A percentile compares a stretch with the other conserved stretches of the same genome.
Evolutionary conservation across 1,140 invertebrate genomes (phyloP).

Genomic region (Adelges cooleyi): DNA sequence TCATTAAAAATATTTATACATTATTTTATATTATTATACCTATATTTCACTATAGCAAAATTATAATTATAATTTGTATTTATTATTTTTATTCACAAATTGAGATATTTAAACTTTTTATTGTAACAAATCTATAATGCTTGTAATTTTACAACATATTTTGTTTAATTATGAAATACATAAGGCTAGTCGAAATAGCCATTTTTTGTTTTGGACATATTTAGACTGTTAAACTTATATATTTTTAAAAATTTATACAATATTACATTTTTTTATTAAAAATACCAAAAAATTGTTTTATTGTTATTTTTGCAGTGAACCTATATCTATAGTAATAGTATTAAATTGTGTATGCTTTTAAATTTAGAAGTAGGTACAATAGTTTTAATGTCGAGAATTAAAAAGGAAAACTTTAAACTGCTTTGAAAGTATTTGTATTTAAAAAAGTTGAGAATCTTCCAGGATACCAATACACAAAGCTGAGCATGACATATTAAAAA

Average conservation of each 20-base stretch:
- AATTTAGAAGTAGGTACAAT: no score
- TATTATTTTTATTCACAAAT: slow-evolving; percentile 20
- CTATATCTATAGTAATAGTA: no score
- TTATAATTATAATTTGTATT: slow-evolving; percentile 15
- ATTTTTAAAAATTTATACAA: slow-evolving; percentile 22
- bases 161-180: background rate
- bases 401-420: no score
- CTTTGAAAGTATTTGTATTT: no score
- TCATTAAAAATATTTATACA: slow-evolving; percentile 17
- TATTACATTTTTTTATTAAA: slow-evolving; percentile 28
- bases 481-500: no score
- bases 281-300: slow-evolving; percentile 22
- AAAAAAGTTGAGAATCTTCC: no score
- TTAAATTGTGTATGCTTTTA: no score
- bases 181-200: background rate
- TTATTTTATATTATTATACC: background rate
- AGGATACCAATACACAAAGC: no score
- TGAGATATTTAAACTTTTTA: slow-evolving; percentile 21
- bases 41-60: background rate
- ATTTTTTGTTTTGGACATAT: slow-evolving; percentile 3
- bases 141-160: slow-evolving; percentile 16
- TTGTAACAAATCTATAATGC: slow-evolving; percentile 4
- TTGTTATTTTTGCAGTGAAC: no score
- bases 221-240: slow-evolving; percentile 25
- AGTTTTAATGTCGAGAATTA: no score